phyloP scores from a whole-genome alignment of 2,113 vertebrate species.

The Scophthalmus maximus region DNA sequence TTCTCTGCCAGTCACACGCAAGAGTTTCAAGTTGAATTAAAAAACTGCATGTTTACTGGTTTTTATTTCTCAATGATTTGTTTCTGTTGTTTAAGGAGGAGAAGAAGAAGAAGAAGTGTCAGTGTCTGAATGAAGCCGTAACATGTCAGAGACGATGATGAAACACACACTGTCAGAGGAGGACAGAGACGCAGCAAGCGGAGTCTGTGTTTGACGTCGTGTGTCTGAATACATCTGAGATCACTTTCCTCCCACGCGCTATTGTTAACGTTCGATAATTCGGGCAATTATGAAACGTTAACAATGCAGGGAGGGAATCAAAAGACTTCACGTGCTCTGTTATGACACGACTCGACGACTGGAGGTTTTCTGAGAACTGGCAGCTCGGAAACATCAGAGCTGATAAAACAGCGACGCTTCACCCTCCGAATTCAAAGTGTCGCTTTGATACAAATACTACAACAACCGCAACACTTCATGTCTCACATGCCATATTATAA shows the following conservation, averaged over 20 bases:
- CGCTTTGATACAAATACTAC: not conserved
- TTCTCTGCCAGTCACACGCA: no score
- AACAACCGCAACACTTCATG: not conserved
- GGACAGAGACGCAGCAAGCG: not conserved
- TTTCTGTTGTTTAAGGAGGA: no score
- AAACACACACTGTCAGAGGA: not conserved
- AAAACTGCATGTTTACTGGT: no score
- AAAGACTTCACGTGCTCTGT: not conserved
- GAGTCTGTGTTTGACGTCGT: not conserved
- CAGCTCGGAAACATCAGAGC: not conserved
- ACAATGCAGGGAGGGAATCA: slow-evolving; percentile 8
- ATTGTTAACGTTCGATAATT: slow-evolving; percentile 19
- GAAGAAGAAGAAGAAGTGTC: no score
- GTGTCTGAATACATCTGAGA: slow-evolving; percentile 6
- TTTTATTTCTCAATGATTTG: no score
- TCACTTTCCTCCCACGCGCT: not conserved
- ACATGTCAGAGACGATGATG: no score
- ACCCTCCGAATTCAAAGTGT: not conserved
- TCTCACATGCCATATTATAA: no score
- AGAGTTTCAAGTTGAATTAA: no score
- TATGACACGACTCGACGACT: slow-evolving; percentile 4
- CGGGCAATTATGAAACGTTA: slow-evolving; percentile 11
- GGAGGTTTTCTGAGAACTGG: no score
- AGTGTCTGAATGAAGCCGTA: no score
- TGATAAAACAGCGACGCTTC: not conserved